Base-by-base conservation (phyloP, 2,797 vertebrate species). In the Onychomys arenicola region DNA sequence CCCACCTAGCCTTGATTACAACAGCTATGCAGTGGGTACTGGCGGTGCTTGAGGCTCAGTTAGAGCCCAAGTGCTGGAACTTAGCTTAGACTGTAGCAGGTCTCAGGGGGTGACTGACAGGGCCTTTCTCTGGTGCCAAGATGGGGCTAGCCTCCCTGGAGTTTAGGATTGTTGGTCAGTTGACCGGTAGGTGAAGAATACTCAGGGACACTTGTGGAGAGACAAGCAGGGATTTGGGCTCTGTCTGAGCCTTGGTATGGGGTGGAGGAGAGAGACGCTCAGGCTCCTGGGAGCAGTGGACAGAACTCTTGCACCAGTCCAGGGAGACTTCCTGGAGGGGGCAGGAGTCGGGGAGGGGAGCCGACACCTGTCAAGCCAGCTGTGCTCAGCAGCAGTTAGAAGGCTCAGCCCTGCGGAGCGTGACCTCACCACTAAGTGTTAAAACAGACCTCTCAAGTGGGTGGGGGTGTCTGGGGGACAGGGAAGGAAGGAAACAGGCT, bases 351-450 rank as follows among this genome's bases (percentile, higher is more conserved):
- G 67, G 61, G 71, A 81, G 76, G 67, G 40, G 71, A 83, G 52
- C 75, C 9, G 80, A 81, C 40, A 97, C 95, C 95, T 98, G 97
- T 96, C 92, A 73, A 91, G 90, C 92, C 97, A 98, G 97, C 97
- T 98, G 97, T 97, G 95, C 90, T 96, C 46, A 76, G 90, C 88
- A 96, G 94, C 95, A 16, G 97, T 98, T 98, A 96, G 86, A 73
- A 86, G 90, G 46, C 88, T 82, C 85, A 89, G 89, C 40, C 82
- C 92, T n/a, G 17, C 59, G 0, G 19, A 92, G 93, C 95, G 89
- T 98, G 95, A 97, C 97, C 96, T 95, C 96, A 93, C 82, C 63
- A 55, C 82, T 80, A 81, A 96, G 91, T 89, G 92, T 97, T 97
- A 96, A 97, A 97, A 96, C 90, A 81, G 85, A 78, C 90, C 88